These are phyloP conservation scores for Melinaea marsaeus DNA, from an alignment of 2,888 invertebrate genomes.

Conservation along the genomic window DNA sequence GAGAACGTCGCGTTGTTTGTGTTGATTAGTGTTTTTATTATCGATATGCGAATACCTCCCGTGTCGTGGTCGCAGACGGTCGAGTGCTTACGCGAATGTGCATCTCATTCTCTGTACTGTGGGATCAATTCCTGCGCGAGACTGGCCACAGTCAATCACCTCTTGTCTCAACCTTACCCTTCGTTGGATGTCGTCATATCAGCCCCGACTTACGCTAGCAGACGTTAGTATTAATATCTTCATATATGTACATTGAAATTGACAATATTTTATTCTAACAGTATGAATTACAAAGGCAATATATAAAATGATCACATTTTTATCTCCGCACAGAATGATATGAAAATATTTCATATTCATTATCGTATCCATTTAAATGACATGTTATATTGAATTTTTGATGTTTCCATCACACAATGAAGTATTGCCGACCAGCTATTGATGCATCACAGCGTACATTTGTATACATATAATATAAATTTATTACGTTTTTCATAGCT, in stretches of 20 bases:
- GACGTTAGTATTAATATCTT: slow-evolving; percentile 51
- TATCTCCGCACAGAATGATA: too few species aligned
- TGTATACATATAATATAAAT: background rate
- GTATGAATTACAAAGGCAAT: too few species aligned
- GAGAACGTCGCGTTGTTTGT: slow-evolving; percentile 10
- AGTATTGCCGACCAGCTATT: background rate
- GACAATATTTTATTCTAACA: too few species aligned
- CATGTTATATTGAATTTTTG: background rate
- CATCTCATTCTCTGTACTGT: slow-evolving; percentile 56
- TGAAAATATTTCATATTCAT: too few species aligned
- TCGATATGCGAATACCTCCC: slow-evolving; percentile 48
- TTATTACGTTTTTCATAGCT: background rate
- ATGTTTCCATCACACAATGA: background rate
- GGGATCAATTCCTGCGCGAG: slow-evolving; percentile 53
- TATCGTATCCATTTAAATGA: background rate
- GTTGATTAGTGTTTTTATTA: slow-evolving; percentile 17
- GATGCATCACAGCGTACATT: background rate
- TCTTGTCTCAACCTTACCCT: slow-evolving; percentile 59
- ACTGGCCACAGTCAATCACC: slow-evolving; percentile 49
- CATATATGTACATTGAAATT: too few species aligned
- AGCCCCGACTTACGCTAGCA: slow-evolving; percentile 53
- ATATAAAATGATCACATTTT: too few species aligned
- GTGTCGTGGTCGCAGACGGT: slow-evolving; percentile 51
- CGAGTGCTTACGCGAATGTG: slow-evolving; percentile 58
- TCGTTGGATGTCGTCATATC: slow-evolving; percentile 58